phyloP scores from a whole-genome alignment of 2,888 invertebrate species.

The Pollenia griseotomentosa region DNA sequence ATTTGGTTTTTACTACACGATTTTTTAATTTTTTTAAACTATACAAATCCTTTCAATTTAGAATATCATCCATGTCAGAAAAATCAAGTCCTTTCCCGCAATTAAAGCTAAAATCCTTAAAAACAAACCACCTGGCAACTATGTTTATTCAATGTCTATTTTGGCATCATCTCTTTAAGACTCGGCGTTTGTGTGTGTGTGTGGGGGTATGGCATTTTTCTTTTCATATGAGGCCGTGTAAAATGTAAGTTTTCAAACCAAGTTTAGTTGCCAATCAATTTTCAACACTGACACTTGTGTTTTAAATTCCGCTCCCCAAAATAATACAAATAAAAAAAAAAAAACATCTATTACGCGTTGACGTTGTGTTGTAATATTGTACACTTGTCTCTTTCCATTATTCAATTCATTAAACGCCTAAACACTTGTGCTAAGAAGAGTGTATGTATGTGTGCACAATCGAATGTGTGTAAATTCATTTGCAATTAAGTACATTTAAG shows the following conservation, averaged over 20 bases:
- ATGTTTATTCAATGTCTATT: conserved; percentile 12
- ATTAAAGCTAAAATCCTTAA: neutral
- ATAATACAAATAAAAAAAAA: neutral
- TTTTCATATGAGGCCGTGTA: conserved; percentile 22
- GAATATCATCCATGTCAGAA: too few species aligned
- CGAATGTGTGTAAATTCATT: conserved; percentile 31
- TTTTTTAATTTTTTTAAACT: too few species aligned
- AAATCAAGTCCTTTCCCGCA: too few species aligned
- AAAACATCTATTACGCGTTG: conserved; percentile 46
- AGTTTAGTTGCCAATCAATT: conserved; percentile 71
- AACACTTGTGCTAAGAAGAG: neutral
- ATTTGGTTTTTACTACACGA: too few species aligned
- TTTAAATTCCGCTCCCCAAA: conserved; percentile 25
- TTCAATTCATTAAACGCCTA: conserved; percentile 10
- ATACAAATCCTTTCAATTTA: too few species aligned
- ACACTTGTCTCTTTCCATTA: neutral
- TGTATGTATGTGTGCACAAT: conserved; percentile 1
- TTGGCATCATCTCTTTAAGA: conserved; percentile 43
- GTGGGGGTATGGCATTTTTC: neutral
- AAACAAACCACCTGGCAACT: conserved; percentile 38
- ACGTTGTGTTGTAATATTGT: conserved; percentile 29
- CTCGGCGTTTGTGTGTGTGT: neutral
- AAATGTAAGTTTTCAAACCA: conserved; percentile 58
- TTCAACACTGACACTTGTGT: conserved; percentile 67
- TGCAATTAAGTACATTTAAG: conserved; percentile 28